These are phyloP conservation scores for Anarrhichthys ocellatus DNA, from an alignment of 2,113 vertebrate genomes.

Conservation along the genomic window DNA sequence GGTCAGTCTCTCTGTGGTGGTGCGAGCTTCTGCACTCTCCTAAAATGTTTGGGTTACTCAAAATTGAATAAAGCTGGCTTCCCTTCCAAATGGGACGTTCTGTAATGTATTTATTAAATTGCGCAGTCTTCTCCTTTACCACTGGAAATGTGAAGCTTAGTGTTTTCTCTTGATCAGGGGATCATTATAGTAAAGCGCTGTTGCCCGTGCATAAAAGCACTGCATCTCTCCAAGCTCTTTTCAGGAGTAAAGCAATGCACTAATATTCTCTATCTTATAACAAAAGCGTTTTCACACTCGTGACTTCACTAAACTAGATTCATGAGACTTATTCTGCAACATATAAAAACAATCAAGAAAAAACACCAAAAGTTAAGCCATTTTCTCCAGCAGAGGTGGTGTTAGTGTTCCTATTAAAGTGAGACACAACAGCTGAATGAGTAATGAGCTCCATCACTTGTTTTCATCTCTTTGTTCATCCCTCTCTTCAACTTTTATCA, in stretches of 20 bases:
- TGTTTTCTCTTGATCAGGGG: constrained; percentile 11
- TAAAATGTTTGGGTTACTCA: constrained; percentile 35
- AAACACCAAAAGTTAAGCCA: neutral
- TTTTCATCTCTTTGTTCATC: constrained; percentile 21
- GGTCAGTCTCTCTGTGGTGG: constrained; percentile 67
- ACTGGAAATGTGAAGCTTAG: constrained; percentile 21
- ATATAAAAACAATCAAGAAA: neutral
- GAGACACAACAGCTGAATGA: constrained; percentile 26
- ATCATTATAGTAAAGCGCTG: neutral
- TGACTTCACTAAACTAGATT: neutral
- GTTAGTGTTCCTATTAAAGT: constrained; percentile 23
- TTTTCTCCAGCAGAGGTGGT: constrained; percentile 27
- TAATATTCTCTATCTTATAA: neutral
- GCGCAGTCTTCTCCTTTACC: constrained; percentile 7
- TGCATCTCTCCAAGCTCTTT: neutral
- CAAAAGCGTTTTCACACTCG: neutral
- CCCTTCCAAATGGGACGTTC: constrained; percentile 17
- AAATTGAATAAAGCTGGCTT: constrained; percentile 53
- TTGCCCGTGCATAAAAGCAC: neutral
- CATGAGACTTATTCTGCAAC: neutral
- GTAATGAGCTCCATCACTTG: constrained; percentile 27
- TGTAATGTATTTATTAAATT: constrained; percentile 22
- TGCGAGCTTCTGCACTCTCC: constrained; percentile 45
- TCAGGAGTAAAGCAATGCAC: neutral
- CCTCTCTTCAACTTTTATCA: constrained; percentile 12